These are phyloP conservation scores for Boloria selene DNA, from an alignment of 2,888 invertebrate genomes.

Conservation along the genomic window DNA sequence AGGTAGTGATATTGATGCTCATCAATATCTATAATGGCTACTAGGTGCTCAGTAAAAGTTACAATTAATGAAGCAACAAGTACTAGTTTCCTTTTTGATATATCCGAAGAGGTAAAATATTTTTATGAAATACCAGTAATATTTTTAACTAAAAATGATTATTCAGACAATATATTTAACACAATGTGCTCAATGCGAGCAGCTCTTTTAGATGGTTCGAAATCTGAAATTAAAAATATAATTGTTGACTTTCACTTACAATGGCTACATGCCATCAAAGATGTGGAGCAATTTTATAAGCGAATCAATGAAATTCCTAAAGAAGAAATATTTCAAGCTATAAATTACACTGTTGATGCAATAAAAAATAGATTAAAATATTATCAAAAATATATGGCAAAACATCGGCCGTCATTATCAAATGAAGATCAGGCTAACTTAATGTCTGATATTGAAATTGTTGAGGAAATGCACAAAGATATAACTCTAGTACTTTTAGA, in stretches of 20 bases:
- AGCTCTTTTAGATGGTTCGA: slow-evolving; percentile 49
- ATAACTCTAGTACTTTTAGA: slow-evolving; percentile 52
- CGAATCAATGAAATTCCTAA: slow-evolving; percentile 48
- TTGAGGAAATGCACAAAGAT: slow-evolving; percentile 72
- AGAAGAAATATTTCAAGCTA: slow-evolving; percentile 58
- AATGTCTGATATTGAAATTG: slow-evolving; percentile 65
- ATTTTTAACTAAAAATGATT: slow-evolving; percentile 66
- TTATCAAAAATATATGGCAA: slow-evolving; percentile 63
- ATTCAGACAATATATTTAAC: slow-evolving; percentile 63
- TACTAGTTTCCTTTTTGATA: slow-evolving; percentile 60
- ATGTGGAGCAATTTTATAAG: slow-evolving; percentile 60
- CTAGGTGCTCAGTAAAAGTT: slow-evolving; percentile 33
- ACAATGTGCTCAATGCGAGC: slow-evolving; percentile 58
- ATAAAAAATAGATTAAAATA: slow-evolving; percentile 60
- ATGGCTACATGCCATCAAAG: slow-evolving; percentile 66
- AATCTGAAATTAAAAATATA: slow-evolving; percentile 54
- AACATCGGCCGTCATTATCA: slow-evolving; percentile 48
- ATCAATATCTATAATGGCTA: slow-evolving; percentile 27
- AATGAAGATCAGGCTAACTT: slow-evolving; percentile 56
- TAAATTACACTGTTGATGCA: slow-evolving; percentile 66
- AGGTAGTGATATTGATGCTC: background rate
- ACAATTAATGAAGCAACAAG: slow-evolving; percentile 44
- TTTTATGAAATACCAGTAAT: slow-evolving; percentile 71
- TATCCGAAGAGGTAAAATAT: slow-evolving; percentile 64
- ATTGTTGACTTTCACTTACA: slow-evolving; percentile 69